Evolutionary conservation across 2,797 vertebrate genomes (phyloP).

Genomic region (Hapalemur alaotrensis): DNA sequence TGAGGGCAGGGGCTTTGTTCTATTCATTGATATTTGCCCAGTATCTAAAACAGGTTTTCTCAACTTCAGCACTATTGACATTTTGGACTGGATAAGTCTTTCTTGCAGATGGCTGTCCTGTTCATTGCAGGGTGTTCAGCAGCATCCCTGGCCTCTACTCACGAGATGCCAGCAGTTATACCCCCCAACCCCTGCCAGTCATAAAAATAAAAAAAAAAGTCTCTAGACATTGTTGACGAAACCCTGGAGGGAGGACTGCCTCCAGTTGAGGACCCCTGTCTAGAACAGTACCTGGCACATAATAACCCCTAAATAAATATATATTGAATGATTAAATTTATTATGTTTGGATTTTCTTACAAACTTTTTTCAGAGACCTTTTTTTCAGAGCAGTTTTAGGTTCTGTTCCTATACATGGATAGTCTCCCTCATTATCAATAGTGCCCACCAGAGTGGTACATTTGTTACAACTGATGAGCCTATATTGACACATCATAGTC

Average conservation of each 20-base stretch:
- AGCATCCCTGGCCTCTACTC: not conserved
- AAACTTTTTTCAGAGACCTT: not conserved
- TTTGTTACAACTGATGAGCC: not conserved
- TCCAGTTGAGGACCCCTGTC: not conserved
- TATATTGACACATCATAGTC: not conserved
- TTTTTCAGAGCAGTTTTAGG: not conserved
- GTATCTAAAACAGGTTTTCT: not conserved
- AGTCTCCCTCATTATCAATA: not conserved
- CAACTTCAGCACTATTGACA: not conserved
- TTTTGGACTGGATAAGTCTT: not conserved
- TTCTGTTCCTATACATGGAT: not conserved
- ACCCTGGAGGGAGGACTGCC: not conserved
- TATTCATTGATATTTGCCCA: not conserved
- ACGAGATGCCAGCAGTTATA: not conserved
- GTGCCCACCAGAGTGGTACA: not conserved
- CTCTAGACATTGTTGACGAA: not conserved
- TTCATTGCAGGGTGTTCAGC: not conserved
- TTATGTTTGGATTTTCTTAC: slow-evolving; percentile 13
- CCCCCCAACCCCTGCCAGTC: not conserved
- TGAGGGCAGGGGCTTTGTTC: not conserved
- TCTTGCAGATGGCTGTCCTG: not conserved
- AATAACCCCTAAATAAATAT: not conserved
- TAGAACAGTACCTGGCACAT: not conserved
- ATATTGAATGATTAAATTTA: not conserved
- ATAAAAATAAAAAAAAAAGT: not conserved